Percentiles rank a stretch among this genome's conserved stretches.
Evolutionary conservation across 1,140 invertebrate genomes (phyloP).

Genomic region (Calycopis cecrops): DNA sequence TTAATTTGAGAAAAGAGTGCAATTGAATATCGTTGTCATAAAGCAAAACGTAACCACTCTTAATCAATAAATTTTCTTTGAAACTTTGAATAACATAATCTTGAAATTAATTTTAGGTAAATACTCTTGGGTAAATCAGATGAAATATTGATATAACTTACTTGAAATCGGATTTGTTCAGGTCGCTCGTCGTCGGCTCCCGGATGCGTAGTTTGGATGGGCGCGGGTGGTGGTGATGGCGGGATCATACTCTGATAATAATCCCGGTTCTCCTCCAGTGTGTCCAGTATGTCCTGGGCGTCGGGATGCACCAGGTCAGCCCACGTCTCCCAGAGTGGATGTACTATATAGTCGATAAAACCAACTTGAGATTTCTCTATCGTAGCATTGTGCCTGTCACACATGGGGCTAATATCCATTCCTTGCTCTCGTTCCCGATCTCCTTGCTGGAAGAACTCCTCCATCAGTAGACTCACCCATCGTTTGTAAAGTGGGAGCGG

Average conservation of each 20-base stretch:
- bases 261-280: conserved; percentile 97
- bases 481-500: conserved; percentile 93
- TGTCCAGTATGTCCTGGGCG: conserved; percentile 97
- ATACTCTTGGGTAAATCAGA: too few species aligned
- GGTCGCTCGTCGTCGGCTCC: conserved; percentile 73
- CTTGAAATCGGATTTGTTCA: conserved; percentile 82
- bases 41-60: too few species aligned
- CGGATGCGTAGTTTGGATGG: conserved; percentile 61
- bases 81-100: too few species aligned
- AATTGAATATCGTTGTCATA: too few species aligned
- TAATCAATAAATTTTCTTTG: too few species aligned
- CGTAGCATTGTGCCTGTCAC: conserved; percentile 95
- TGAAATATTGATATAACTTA: too few species aligned
- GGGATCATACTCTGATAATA: conserved; percentile 95
- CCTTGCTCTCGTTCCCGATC: conserved; percentile 94
- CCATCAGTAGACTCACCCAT: conserved; percentile 96
- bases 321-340: conserved; percentile 99
- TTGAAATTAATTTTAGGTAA: too few species aligned
- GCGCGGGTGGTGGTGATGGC: conserved; percentile 84
- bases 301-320: conserved; percentile 99
- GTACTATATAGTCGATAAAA: conserved; percentile 99
- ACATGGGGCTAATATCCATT: conserved; percentile 98
- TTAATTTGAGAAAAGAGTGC: too few species aligned
- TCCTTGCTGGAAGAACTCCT: conserved; percentile 98
- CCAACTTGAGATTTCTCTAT: conserved; percentile 99